Percentiles rank a stretch among this genome's conserved stretches.
phyloP scores from a whole-genome alignment of 1,140 invertebrate species.

The Coelopa frigida region DNA sequence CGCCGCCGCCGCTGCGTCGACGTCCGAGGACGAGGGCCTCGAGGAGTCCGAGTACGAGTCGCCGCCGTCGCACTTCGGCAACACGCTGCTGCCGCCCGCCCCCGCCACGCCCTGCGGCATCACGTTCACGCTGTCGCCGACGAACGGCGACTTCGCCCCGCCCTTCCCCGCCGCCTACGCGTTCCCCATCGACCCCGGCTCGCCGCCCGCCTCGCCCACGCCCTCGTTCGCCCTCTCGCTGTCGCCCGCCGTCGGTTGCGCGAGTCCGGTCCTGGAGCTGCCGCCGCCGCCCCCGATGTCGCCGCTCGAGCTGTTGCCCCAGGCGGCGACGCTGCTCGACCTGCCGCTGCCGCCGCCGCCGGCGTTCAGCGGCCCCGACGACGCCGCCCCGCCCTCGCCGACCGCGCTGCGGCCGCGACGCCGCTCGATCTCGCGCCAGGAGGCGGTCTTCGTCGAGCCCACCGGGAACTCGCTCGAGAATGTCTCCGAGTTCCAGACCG shows the following conservation, averaged over 20 bases:
- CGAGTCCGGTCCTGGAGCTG: constrained; percentile 47
- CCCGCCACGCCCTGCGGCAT: constrained; percentile 50
- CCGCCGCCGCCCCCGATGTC: constrained; percentile 44
- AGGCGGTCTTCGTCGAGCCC: constrained; percentile 67
- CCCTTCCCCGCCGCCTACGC: constrained; percentile 23
- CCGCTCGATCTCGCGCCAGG: constrained; percentile 66
- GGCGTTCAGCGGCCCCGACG: constrained; percentile 8
- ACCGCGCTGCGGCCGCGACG: constrained; percentile 44
- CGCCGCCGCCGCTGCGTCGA: too few relatives aligned
- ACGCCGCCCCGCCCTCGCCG: constrained; percentile 32
- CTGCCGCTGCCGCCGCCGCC: constrained; percentile 19
- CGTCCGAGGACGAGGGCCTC: constrained; percentile 37
- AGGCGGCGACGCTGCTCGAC: constrained; percentile 10
- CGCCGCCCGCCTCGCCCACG: constrained; percentile 48
- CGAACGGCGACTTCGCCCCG: constrained; percentile 42
- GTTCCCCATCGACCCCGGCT: constrained; percentile 37
- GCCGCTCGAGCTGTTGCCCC: constrained; percentile 19
- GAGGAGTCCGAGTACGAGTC: constrained; percentile 33
- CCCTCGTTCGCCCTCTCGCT: constrained; percentile 37
- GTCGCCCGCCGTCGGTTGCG: too few relatives aligned
- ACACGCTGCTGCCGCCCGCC: constrained; percentile 27
- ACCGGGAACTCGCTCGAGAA: constrained; percentile 60
- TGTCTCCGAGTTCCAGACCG: constrained; percentile 51
- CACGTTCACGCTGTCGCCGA: constrained; percentile 61
- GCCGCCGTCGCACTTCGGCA: constrained; percentile 37